A percentile compares a stretch with the other conserved stretches of the same genome.
These are phyloP conservation scores for Cherax destructor DNA, from an alignment of 1,140 invertebrate species.

Conservation along the genomic window DNA sequence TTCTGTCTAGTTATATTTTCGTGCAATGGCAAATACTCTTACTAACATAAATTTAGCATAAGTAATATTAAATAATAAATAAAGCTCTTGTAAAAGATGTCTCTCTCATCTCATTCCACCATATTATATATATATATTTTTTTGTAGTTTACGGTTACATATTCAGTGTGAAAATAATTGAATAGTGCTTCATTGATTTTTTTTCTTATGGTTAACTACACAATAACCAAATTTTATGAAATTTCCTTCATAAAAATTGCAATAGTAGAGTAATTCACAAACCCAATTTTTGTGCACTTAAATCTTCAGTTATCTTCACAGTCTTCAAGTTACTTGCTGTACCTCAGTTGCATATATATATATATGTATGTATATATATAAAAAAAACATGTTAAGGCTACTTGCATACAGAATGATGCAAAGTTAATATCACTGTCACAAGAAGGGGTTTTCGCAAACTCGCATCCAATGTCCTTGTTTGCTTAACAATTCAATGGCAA, in stretches of 20 bases:
- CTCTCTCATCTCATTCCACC: background rate
- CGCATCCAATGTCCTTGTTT: conserved; percentile 1
- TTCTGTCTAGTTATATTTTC: background rate
- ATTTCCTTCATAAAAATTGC: background rate
- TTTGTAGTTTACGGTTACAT: background rate
- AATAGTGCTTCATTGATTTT: background rate
- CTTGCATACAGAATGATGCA: conserved; percentile 3
- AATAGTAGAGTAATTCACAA: background rate
- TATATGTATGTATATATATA: background rate
- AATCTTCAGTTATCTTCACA: too few species aligned
- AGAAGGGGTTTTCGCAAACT: background rate
- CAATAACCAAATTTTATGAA: background rate
- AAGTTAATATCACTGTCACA: background rate
- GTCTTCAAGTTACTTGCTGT: too few species aligned
- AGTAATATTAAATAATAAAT: background rate
- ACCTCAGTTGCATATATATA: too few species aligned
- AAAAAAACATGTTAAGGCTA: background rate
- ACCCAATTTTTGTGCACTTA: background rate
- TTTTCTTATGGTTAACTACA: too few species aligned
- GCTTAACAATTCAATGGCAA: background rate
- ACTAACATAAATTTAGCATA: background rate
- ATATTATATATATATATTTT: background rate
- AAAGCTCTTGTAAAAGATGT: background rate
- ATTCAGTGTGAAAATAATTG: background rate
- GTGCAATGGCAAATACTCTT: background rate